Base-by-base conservation (phyloP, 2,888 invertebrate genomes). In the Drosophila basisetae region DNA sequence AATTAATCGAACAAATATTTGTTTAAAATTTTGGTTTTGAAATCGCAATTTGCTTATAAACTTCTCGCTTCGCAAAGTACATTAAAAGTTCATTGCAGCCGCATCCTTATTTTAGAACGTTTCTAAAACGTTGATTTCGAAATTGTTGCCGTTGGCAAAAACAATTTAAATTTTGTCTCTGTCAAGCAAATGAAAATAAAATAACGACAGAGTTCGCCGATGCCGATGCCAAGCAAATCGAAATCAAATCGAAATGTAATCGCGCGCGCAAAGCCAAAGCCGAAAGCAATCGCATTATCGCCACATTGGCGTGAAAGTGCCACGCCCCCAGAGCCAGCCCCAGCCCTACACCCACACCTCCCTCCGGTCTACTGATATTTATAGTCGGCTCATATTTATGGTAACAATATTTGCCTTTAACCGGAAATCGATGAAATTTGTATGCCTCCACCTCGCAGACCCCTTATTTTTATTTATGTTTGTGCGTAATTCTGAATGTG, bases 401-500 rank as follows among this genome's bases (percentile, higher is more conserved):
- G 89, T 75, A 82, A 89, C 89, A 90, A 83, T 89, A 90, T 88
- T 89, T 89, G 86, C 82, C 84, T 89, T 89, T 88, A 88, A 88
- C 88, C 88, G 88, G 88, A 88, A 88, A 88, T 90, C 88, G 90
- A 88, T 88, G 90, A 88, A 85, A 90, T 89, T 89, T 88, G 77
- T 90, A 88, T 84, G 86, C 82, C 84, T 73, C 70, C 71, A 68
- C 79, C 71, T 72, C 53, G 81, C 25, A 80, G 78, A 82, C 78
- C 84, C 82, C 78, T 88, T 86, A 72, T 76, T 89, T 89, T 84
- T 89, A 68, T 71, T 76, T 87, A 71, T 77, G 64, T 77, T 75
- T 61, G 67, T 67, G 78, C 72, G 76, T 78, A 80, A 76, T 78
- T 80, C 68, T 76, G 80, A 76, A 80, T 76, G 76, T 78, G 71